Percentiles rank a stretch among this genome's conserved stretches.
Conservation (phyloP, 2,797 vertebrate genomes). For the Falco berigora region DNA sequence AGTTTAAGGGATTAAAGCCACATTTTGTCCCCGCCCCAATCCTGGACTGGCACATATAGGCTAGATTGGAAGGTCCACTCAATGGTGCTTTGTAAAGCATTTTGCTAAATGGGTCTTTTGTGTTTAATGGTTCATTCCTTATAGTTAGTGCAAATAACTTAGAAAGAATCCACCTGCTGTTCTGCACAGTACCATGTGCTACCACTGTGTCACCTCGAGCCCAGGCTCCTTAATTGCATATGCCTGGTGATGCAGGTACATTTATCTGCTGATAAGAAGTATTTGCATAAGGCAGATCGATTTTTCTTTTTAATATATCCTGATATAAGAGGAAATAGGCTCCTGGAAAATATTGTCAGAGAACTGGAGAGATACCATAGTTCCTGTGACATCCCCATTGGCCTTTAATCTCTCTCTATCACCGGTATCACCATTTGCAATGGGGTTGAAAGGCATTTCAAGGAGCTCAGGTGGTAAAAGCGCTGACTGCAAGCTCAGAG, state of each 20-base stretch:
- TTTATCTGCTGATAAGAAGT: conserved; percentile 52
- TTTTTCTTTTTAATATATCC: neutral
- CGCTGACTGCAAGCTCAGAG: neutral
- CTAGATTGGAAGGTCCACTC: neutral
- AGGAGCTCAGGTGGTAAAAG: neutral
- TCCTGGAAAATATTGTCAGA: conserved; percentile 1
- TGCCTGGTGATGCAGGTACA: neutral
- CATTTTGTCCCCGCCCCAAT: neutral
- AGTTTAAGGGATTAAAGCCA: neutral
- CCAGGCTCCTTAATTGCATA: neutral
- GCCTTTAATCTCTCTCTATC: conserved; percentile 14
- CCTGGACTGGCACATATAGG: neutral
- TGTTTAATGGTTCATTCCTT: neutral
- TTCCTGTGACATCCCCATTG: neutral
- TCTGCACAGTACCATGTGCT: neutral
- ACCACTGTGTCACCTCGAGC: neutral
- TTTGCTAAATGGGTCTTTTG: neutral
- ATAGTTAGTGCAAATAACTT: neutral
- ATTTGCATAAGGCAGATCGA: neutral
- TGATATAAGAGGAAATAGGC: neutral
- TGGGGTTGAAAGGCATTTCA: neutral
- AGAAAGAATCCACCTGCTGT: neutral
- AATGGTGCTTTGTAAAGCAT: neutral
- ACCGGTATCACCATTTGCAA: neutral
- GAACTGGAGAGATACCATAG: neutral